phyloP scores from a whole-genome alignment of 2,888 invertebrate genomes.

The Polyploca ridens region DNA sequence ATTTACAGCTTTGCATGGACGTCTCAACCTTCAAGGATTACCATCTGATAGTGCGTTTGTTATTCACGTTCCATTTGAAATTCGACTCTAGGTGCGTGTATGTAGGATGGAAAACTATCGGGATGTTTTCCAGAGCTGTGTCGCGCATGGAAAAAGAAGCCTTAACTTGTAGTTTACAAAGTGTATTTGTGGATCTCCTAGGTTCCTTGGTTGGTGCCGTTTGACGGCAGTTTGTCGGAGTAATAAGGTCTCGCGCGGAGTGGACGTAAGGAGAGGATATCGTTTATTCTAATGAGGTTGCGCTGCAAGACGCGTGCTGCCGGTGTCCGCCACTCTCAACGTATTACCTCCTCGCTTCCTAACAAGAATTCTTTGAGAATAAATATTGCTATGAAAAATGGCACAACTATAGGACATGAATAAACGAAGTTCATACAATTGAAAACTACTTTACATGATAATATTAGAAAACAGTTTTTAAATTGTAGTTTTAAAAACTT shows the following conservation, averaged over 20 bases:
- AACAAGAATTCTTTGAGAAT: constrained; percentile 20
- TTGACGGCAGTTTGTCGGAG: constrained; percentile 82
- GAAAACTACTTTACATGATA: not conserved
- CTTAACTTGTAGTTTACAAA: constrained; percentile 45
- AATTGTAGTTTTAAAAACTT: no score
- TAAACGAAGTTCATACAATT: not conserved
- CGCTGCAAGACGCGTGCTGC: constrained; percentile 59
- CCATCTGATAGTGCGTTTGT: constrained; percentile 67
- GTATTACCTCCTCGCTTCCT: constrained; percentile 46
- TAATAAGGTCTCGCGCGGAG: constrained; percentile 81
- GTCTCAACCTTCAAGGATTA: constrained; percentile 72
- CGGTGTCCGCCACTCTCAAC: constrained; percentile 50
- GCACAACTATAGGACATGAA: not conserved
- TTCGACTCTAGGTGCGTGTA: constrained; percentile 49
- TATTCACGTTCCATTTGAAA: constrained; percentile 53
- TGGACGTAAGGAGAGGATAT: constrained; percentile 84
- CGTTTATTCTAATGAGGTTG: constrained; percentile 84
- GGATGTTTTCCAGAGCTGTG: constrained; percentile 21
- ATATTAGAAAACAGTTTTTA: not conserved
- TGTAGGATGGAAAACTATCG: constrained; percentile 55
- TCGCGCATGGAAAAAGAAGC: constrained; percentile 41
- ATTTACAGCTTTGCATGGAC: constrained; percentile 76
- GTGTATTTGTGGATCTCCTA: constrained; percentile 43
- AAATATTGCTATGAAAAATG: constrained; percentile 13
- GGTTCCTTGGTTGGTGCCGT: constrained; percentile 58